Evolutionary conservation across 2,797 vertebrate genomes (phyloP), one percentile per base, ranked within the genome.

Genomic region (Borostomias antarcticus): DNA sequence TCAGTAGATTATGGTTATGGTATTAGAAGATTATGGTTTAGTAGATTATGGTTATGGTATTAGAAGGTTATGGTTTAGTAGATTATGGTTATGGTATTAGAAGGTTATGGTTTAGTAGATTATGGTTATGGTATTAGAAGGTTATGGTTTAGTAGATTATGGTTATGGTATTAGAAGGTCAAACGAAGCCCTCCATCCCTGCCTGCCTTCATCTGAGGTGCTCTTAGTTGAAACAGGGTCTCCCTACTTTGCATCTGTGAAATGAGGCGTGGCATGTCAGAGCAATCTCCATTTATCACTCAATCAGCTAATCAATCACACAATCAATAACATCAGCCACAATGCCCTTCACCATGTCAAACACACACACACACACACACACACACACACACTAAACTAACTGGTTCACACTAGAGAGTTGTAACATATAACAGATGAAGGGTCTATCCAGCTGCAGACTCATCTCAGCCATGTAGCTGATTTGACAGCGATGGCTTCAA

Each of bases 401-500:
- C 40, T 17, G n/a, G 40, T 45, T 45, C n/a, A 45, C 15, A 45
- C n/a, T 13, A 45, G 17, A 45, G n/a, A 1, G 40, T 4, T 45
- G 40, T 13, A 45, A n/a, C 17, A n/a, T 45, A 4, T 6, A 45
- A 45, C 40, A 45, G 40, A 17, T 17, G 15, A 45, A n/a, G 13
- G 15, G 15, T 45, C n/a, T 15, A 17, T 17, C 15, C 40, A 13
- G n/a, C 5, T 13, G 17, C 15, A 45, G 40, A 45, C 2, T 9
- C 48, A 50, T 51, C 48, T 11, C 23, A 51, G 48, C 23, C 23
- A 51, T 51, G 10, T 9, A 51, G 19, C 8, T 51, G 48, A 51
- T 56, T 13, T 59, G 58, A 45, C 58, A 45, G 21, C 19, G 25
- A 43, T 28, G 58, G 2, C 58, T 59, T 23, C 4, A 58, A 58